A percentile compares a stretch with the other conserved stretches of the same genome.
phyloP scores from a whole-genome alignment of 2,113 vertebrate genomes.

The Ammodytes dubius region DNA sequence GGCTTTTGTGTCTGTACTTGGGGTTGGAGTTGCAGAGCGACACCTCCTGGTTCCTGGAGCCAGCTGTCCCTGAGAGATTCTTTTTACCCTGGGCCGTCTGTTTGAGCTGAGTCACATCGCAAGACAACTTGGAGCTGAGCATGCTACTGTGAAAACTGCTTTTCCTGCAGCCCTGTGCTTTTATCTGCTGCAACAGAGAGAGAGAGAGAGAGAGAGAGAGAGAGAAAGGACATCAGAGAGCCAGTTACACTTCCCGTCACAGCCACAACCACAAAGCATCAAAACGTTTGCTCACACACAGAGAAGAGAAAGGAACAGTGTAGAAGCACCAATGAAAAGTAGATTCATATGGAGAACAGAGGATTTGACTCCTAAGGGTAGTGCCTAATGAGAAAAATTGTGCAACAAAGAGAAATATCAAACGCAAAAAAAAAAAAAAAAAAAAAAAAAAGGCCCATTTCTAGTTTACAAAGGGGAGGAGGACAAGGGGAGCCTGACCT shows the following conservation, averaged over 20 bases:
- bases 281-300: conserved; percentile 58
- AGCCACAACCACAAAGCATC: conserved; percentile 51
- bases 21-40: conserved; percentile 81
- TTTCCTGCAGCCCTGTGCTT: conserved; percentile 86
- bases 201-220: conserved; percentile 53
- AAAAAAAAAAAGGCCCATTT: conserved; percentile 64
- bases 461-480: conserved; percentile 46
- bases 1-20: conserved; percentile 87
- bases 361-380: conserved; percentile 66
- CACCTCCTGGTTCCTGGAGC: conserved; percentile 87
- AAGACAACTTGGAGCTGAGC: conserved; percentile 81
- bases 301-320: conserved; percentile 43
- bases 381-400: conserved; percentile 69
- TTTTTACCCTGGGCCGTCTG: conserved; percentile 89
- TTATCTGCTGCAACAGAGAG: conserved; percentile 83
- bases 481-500: conserved; percentile 75
- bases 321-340: conserved; percentile 54
- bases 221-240: conserved; percentile 33
- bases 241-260: conserved; percentile 58
- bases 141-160: conserved; percentile 74
- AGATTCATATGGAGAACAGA: conserved; percentile 67
- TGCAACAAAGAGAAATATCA: conserved; percentile 69
- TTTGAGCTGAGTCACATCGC: conserved; percentile 88
- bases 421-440: conserved; percentile 69
- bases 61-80: conserved; percentile 76